Conservation (phyloP, 2,113 vertebrate species). For the Felis catus region F.catus_Fca126_mat1.0 CM031428.1:56334001-56334500, state of each 20-base stretch:
- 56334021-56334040: too few species aligned
- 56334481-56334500: neutral
- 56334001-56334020: neutral
- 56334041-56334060: neutral
- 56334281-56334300: neutral
- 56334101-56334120: too few species aligned
- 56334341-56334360: neutral
- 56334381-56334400: slow-evolving; percentile 3
- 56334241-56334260: neutral
- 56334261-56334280: neutral
- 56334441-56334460: neutral
- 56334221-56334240: neutral
- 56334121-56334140: neutral
- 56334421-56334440: neutral
- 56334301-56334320: neutral
- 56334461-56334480: neutral
- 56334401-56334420: neutral
- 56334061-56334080: neutral
- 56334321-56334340: neutral
- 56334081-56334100: neutral
- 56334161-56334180: neutral
- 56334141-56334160: neutral
- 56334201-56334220: neutral
- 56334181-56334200: neutral
- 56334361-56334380: slow-evolving; percentile 9